Percentiles rank a stretch among this genome's conserved stretches.
Conservation (phyloP, 2,888 invertebrate species). For the Drosophila nigritarsus region DNA sequence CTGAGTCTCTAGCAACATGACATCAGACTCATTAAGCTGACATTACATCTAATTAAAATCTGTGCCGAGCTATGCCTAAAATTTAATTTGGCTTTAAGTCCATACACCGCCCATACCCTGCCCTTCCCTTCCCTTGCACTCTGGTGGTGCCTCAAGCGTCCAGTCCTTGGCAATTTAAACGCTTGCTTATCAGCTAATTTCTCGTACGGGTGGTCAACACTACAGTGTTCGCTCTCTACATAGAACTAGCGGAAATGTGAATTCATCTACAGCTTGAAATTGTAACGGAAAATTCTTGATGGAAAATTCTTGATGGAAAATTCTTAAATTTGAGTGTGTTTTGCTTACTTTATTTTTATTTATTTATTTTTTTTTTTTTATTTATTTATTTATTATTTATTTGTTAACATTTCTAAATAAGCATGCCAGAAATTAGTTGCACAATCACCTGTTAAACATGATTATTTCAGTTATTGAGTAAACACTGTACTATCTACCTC, state of each 20-base stretch:
- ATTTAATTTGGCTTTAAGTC: conserved; percentile 56
- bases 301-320: too few species aligned
- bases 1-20: conserved; percentile 27
- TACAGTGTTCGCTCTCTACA: background rate
- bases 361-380: too few species aligned
- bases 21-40: conserved; percentile 63
- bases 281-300: background rate
- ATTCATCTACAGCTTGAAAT: background rate
- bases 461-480: background rate
- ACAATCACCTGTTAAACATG: background rate
- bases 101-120: background rate
- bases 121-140: too few species aligned
- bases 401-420: too few species aligned
- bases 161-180: conserved; percentile 26
- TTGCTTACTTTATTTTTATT: too few species aligned
- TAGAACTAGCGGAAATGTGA: background rate
- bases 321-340: too few species aligned
- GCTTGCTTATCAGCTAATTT: conserved; percentile 14
- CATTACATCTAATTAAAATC: conserved; percentile 74
- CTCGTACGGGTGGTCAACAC: background rate
- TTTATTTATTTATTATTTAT: too few species aligned
- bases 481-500: background rate
- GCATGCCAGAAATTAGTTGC: background rate
- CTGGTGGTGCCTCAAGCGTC: background rate
- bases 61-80: conserved; percentile 42